Evolutionary conservation across 1,140 invertebrate genomes (phyloP), one percentile per base, ranked within the genome.

Genomic region (Zaprionus kolodkinae): DNA sequence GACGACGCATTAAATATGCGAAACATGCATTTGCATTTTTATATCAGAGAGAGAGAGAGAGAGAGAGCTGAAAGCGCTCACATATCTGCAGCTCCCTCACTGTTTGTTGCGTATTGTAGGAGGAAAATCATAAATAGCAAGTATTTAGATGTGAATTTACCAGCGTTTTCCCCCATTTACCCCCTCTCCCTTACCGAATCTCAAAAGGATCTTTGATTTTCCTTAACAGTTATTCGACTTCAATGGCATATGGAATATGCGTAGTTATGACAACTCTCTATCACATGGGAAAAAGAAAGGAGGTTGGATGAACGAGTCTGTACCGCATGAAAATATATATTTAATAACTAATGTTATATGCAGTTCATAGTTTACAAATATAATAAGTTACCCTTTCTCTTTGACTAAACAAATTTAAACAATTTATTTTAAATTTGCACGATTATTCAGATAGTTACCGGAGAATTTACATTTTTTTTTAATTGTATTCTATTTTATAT

Each of bases 1-100:
- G 57, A 70, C 36, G 63, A 76, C 79, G 78, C 71, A 74, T 89
- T 76, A 89, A 89, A 79, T 81, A 85, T 85, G 85, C 76, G 65
- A 76, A 76, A 68, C 65, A 79, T 89, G 81, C 75, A 84, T 88
- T 88, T 84, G 85, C 70, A 84, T 89, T 88, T 79, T 76, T 70
- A 84, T 81, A 78, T 78, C 66, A 38, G 30, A 43, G 65, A 62
- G 21, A 50, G 36, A 38, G 12, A 13, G 36, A 13, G 12, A 38
- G 12, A 45, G 40, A 45, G n/a, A 59, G 38, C 36, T 55, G 30
- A 64, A 64, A 30, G 27, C 27, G 27, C 36, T 65, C 55, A 21
- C 69, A 72, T 66, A 48, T 40, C 40, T 45, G 15, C 52, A 27
- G 50, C 33, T 27, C 54, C 30, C 38, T 33, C 13, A 17, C 17